Evolutionary conservation across 1,140 invertebrate species (phyloP).

Genomic region (Pinna nobilis): DNA sequence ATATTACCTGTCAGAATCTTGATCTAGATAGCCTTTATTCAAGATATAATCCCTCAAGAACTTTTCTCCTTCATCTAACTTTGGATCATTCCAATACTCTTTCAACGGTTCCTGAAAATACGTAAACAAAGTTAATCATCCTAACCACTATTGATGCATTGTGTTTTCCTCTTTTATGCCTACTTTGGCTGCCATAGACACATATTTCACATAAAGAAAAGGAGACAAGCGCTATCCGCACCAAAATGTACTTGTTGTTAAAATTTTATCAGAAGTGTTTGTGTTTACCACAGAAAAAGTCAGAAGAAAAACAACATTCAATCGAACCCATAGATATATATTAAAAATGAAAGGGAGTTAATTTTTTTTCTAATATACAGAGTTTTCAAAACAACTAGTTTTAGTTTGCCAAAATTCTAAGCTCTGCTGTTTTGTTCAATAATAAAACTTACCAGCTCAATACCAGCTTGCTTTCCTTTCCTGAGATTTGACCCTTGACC

Average conservation of each 20-base stretch:
- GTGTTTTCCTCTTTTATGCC: too few relatives aligned
- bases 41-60: conserved; percentile 95
- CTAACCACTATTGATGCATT: background rate
- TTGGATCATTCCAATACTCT: conserved; percentile 87
- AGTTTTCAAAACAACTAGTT: too few relatives aligned
- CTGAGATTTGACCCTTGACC: conserved; percentile 82
- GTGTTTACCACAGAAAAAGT: background rate
- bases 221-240: too few relatives aligned
- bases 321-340: too few relatives aligned
- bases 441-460: conserved; percentile 76
- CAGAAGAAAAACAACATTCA: background rate
- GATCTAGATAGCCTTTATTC: conserved; percentile 84
- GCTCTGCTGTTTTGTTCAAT: background rate
- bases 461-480: conserved; percentile 78
- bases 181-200: too few relatives aligned
- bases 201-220: too few relatives aligned
- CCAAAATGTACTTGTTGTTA: too few relatives aligned
- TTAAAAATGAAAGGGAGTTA: too few relatives aligned
- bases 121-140: background rate
- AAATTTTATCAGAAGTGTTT: too few relatives aligned
- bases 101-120: conserved; percentile 80
- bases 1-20: conserved; percentile 70
- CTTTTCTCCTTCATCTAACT: conserved; percentile 87
- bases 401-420: background rate
- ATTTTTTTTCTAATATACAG: too few relatives aligned